A percentile compares a stretch with the other conserved stretches of the same genome.
phyloP scores from a whole-genome alignment of 53 echinoderm and acorn worm genomes.

The Holothuria leucospilota region DNA sequence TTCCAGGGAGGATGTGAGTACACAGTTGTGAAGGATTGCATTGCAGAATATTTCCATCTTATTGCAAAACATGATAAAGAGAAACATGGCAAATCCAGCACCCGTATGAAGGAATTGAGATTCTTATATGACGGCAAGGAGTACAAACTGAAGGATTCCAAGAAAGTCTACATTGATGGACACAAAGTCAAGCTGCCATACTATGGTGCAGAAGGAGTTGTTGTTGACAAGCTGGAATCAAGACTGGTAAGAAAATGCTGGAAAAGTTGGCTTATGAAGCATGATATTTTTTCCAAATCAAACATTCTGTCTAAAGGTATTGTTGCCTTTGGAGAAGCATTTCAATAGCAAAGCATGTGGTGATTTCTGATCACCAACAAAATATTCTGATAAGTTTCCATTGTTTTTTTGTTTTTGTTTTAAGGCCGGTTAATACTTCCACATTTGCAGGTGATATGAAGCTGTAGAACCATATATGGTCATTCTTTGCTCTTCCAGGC shows the following conservation, averaged over 20 bases:
- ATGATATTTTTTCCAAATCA: too few relatives aligned
- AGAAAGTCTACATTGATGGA: slow-evolving; percentile 29
- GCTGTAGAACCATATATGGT: too few relatives aligned
- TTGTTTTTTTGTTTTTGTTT: too few relatives aligned
- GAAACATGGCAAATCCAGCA: neutral
- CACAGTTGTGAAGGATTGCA: slow-evolving; percentile 68
- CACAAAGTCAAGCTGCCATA: slow-evolving; percentile 24
- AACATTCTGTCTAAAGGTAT: too few relatives aligned
- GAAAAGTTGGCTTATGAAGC: too few relatives aligned
- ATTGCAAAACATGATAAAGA: slow-evolving; percentile 27
- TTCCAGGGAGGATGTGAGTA: slow-evolving; percentile 74
- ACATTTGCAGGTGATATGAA: too few relatives aligned
- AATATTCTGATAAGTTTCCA: too few relatives aligned
- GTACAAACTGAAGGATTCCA: slow-evolving; percentile 32
- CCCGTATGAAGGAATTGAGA: slow-evolving; percentile 16
- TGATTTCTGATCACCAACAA: too few relatives aligned
- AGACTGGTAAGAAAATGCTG: slow-evolving; percentile 3
- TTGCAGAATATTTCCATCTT: slow-evolving; percentile 16
- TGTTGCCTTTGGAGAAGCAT: too few relatives aligned
- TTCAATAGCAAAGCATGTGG: too few relatives aligned
- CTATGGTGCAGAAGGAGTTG: slow-evolving; percentile 6
- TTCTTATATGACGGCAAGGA: slow-evolving; percentile 23
- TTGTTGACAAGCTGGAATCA: slow-evolving; percentile 19
- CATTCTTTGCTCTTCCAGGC: too few relatives aligned
- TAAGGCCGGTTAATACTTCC: too few relatives aligned